phyloP scores from a whole-genome alignment of 2,888 invertebrate genomes.

The Tipula confusa region DNA sequence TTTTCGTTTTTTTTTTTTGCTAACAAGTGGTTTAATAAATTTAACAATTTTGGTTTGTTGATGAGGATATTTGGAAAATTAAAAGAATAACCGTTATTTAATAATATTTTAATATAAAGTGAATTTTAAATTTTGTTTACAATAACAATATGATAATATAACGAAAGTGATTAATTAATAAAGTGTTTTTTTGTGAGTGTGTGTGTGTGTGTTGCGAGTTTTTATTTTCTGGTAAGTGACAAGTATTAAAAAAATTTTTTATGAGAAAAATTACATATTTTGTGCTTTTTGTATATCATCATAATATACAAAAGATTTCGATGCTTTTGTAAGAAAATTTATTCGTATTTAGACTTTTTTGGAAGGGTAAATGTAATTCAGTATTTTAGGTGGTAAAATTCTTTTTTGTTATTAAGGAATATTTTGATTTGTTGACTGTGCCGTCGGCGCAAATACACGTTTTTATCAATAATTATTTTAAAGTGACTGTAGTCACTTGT shows the following conservation, averaged over 20 bases:
- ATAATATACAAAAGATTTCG: not conserved
- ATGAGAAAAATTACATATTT: not conserved
- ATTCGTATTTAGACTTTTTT: not conserved
- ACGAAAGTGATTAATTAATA: not conserved
- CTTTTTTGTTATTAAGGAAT: too few species aligned
- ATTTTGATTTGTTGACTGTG: too few species aligned
- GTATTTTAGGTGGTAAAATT: too few species aligned
- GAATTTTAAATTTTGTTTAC: not conserved
- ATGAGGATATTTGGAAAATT: not conserved
- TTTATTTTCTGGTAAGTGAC: not conserved
- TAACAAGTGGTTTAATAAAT: conserved; percentile 28
- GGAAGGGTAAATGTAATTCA: not conserved
- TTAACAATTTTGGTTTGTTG: not conserved
- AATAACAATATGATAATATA: not conserved
- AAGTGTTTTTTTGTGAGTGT: not conserved
- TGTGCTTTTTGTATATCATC: not conserved
- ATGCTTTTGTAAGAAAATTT: not conserved
- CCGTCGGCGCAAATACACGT: too few species aligned
- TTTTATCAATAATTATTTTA: too few species aligned
- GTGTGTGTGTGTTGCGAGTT: not conserved
- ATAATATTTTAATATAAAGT: not conserved
- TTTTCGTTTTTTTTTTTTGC: too few species aligned
- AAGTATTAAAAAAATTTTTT: not conserved
- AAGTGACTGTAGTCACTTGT: too few species aligned
- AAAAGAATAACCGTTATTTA: not conserved